A percentile compares a stretch with the other conserved stretches of the same genome.
Evolutionary conservation across 2,797 vertebrate species (phyloP).

Genomic region (Danio choprae): DNA sequence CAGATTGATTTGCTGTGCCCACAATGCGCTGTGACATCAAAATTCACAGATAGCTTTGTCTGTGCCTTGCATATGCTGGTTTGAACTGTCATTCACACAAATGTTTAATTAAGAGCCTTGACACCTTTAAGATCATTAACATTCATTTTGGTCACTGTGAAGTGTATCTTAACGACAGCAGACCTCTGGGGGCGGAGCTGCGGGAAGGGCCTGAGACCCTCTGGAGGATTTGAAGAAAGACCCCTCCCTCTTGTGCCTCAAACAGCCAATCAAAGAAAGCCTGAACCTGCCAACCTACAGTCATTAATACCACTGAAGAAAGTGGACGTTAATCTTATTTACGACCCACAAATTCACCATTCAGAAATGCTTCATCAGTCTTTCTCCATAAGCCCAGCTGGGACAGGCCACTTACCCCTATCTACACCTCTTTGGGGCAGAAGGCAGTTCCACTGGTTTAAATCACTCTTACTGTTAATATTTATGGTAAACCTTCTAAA

Average conservation of each 20-base stretch:
- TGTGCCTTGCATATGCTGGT: constrained; percentile 41
- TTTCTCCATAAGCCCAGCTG: constrained; percentile 4
- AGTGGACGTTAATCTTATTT: constrained; percentile 25
- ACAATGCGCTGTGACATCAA: constrained; percentile 40
- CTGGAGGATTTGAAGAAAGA: constrained; percentile 21
- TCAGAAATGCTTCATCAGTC: constrained; percentile 3
- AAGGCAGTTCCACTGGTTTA: background rate
- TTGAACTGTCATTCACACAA: constrained; percentile 12
- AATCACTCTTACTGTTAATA: background rate
- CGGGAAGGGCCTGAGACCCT: constrained; percentile 17
- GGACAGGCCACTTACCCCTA: background rate
- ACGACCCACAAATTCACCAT: constrained; percentile 25
- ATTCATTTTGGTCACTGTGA: constrained; percentile 55
- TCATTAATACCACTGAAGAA: constrained; percentile 29
- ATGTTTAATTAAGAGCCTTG: constrained; percentile 58
- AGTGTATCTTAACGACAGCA: constrained; percentile 61
- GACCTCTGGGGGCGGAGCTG: constrained; percentile 32
- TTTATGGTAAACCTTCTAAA: background rate
- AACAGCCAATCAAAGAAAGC: constrained; percentile 33
- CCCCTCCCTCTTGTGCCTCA: background rate
- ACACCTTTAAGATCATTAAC: constrained; percentile 57
- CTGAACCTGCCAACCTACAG: background rate
- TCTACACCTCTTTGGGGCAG: constrained; percentile 17
- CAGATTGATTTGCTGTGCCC: constrained; percentile 57
- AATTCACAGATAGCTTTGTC: constrained; percentile 44